Base-by-base conservation (phyloP, 2,113 vertebrate genomes). In the Myotis brandtii region DNA sequence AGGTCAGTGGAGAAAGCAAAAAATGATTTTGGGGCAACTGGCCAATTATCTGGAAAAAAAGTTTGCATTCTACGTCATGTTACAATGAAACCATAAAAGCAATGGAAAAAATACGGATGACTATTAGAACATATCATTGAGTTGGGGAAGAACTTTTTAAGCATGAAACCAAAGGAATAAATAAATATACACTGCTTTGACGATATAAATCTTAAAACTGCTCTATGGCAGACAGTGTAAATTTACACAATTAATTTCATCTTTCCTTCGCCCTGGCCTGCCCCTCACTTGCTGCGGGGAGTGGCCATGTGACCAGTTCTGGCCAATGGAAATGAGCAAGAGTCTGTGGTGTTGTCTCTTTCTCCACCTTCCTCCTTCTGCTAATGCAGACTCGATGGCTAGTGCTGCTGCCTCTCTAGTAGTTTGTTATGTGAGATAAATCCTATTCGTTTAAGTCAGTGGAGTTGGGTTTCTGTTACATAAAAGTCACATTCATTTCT, bases 401-500 rank as follows among this genome's bases (percentile, higher is more conserved):
- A 11, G 73, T 20, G 25, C 79, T 89, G 9, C 40, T 72, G 40
- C 56, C 37, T 95, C 32, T 72, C 11, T 62, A 5, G 40, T 17
- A 18, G n/a, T 21, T 96, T 77, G 20, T 30, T 52, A 40, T 17
- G 13, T 84, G 25, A 87, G 37, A 50, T 50, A 50, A n/a, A 2
- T 46, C 43, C 32, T 18, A 46, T 85, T 79, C 43, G 1, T 34
- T 79, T 59, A 66, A 86, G 62, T 30, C 40, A 52, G 5, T 30
- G 27, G 59, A 70, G n/a, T 20, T 76, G 34, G 48, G 20, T n/a
- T 86, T 66, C 48, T 84, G 40, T 79, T 70, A 27, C 62, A 48
- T 86, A 86, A 72, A 73, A 32, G 27, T 80, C 52, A 93, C 34
- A 96, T 62, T 75, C 84, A 80, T 75, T 70, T 40, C 37, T 84